phyloP scores from a whole-genome alignment of 2,888 invertebrate species.

The Baccha elongata region DNA sequence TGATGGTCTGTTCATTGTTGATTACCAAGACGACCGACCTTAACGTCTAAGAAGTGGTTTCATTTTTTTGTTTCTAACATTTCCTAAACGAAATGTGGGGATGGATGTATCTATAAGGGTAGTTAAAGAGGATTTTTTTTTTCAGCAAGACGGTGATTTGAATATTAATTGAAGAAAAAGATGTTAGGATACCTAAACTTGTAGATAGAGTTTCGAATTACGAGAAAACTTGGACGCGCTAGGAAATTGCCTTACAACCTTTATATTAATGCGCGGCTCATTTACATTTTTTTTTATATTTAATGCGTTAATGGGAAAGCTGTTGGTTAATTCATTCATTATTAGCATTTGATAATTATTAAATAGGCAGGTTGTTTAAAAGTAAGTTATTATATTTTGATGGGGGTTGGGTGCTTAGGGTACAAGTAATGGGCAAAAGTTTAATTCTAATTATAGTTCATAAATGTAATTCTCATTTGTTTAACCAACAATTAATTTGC shows the following conservation, averaged over 20 bases:
- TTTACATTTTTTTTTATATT: conserved; percentile 7
- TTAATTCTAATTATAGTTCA: too few relatives aligned
- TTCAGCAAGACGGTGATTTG: conserved; percentile 11
- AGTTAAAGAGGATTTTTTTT: conserved; percentile 3
- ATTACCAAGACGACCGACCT: neutral
- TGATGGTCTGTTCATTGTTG: neutral
- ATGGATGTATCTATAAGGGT: neutral
- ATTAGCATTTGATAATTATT: conserved; percentile 16
- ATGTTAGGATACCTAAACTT: neutral
- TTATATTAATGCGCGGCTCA: neutral
- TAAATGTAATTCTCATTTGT: too few relatives aligned
- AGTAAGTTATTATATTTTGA: too few relatives aligned
- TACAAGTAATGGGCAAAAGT: too few relatives aligned
- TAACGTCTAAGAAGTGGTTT: conserved; percentile 20
- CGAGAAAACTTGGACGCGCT: neutral
- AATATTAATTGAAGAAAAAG: conserved; percentile 12
- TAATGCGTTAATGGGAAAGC: neutral
- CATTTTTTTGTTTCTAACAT: neutral
- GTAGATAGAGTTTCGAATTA: neutral
- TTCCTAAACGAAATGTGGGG: neutral
- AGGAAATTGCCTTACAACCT: neutral
- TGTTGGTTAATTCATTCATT: neutral
- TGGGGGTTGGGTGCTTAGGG: too few relatives aligned
- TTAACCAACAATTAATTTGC: too few relatives aligned
- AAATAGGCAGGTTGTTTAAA: neutral